Conservation (phyloP, 2,113 vertebrate species). For the Pithys albifrons region DNA sequence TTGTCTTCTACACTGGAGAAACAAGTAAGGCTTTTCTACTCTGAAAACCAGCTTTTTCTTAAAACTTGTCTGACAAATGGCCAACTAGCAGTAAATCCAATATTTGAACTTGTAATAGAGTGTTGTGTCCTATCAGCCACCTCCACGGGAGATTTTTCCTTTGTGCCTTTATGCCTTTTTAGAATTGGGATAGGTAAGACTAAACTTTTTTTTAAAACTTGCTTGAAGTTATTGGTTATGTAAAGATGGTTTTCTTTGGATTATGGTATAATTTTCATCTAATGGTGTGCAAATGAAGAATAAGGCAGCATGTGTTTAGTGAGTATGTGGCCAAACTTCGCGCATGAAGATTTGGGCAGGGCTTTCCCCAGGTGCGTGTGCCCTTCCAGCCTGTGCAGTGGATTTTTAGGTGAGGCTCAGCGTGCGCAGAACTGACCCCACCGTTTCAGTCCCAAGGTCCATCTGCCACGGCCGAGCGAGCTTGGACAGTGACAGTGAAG, state of each 20-base stretch:
- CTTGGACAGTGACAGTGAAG: too few relatives aligned
- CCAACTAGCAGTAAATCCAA: not conserved
- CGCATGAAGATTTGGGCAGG: too few relatives aligned
- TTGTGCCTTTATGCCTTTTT: not conserved
- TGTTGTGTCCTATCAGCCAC: rapidly evolving
- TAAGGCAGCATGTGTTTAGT: not conserved
- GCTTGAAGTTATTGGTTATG: not conserved
- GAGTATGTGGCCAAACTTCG: too few relatives aligned
- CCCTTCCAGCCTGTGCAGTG: too few relatives aligned
- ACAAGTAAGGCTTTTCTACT: not conserved
- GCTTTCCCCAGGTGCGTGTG: too few relatives aligned
- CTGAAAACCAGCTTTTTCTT: not conserved
- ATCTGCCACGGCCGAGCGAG: too few relatives aligned
- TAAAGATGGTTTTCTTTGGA: not conserved
- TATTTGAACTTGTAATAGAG: not conserved
- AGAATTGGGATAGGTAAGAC: not conserved
- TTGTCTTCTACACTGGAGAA: not conserved
- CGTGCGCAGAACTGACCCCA: too few relatives aligned
- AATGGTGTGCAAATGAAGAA: not conserved
- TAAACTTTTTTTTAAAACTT: not conserved
- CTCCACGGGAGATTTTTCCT: not conserved
- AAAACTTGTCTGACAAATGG: not conserved
- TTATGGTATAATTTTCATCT: not conserved
- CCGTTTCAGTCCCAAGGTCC: too few relatives aligned
- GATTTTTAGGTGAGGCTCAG: too few relatives aligned